Evolutionary conservation across 2,113 vertebrate genomes (phyloP), one percentile per base, ranked within the genome.

Genomic region (Cynoglossus semilaevis): DNA sequence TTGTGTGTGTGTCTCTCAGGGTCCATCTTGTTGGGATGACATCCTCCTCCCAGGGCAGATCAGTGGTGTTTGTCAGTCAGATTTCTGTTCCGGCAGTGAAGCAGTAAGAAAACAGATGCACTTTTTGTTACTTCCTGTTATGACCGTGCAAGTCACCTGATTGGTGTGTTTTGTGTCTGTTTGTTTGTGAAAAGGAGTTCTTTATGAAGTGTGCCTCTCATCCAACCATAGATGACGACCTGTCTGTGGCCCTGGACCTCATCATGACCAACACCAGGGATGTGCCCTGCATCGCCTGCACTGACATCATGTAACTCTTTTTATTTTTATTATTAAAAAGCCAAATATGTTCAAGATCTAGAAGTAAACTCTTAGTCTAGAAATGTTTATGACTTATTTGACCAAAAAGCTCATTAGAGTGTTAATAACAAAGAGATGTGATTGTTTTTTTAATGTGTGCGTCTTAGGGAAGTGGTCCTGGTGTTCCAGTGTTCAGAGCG

Each of bases 401-500:
- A 29, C 22, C 22, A 2, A 29, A 29, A 29, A 2, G 3, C 22
- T 29, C 22, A 29, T 4, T 4, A 4, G 22, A 29, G 22, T n/a
- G n/a, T n/a, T n/a, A n/a, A n/a, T 29, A 29, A 29, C 22, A 29
- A 29, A 29, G 6, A 29, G 22, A 6, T 29, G 22, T 29, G 22
- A 29, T 29, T n/a, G n/a, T n/a, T n/a, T n/a, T 29, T 29, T 29
- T 29, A 29, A 29, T 29, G 22, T 29, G 22, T 29, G 5, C 15
- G 10, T 13, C 34, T 37, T 58, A 97, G 94, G 88, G 93, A 82
- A 35, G 91, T 93, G 0, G 94, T 98, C 49, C 85, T 96, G 72
- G 93, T 96, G 54, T 93, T 94, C 80, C 92, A 92, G 59, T 98
- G 95, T 14, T 22, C 71, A 0, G 86, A 91, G 55, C 94, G 89